Conservation (phyloP, 2,797 vertebrate species). For the Pangasius krempfi region DNA sequence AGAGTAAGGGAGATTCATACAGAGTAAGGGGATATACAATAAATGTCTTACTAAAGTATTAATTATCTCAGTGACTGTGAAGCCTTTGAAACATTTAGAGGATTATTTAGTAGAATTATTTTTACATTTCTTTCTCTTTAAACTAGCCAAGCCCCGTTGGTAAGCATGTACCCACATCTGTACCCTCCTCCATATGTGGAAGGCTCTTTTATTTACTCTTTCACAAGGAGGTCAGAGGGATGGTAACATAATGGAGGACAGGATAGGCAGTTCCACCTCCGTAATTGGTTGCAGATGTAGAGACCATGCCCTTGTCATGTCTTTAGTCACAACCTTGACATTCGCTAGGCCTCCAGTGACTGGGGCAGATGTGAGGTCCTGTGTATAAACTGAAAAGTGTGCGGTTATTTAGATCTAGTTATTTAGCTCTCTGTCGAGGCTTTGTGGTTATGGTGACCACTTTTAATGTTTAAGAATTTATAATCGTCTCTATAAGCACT, state of each 20-base stretch:
- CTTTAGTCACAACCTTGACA: constrained; percentile 55
- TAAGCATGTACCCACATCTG: constrained; percentile 68
- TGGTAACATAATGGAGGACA: constrained; percentile 63
- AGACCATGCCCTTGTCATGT: constrained; percentile 58
- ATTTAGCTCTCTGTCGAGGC: constrained; percentile 11
- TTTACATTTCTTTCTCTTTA: constrained; percentile 48
- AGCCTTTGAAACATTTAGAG: not conserved
- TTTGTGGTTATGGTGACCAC: not conserved
- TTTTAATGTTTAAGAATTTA: constrained; percentile 8
- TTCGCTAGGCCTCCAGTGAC: constrained; percentile 44
- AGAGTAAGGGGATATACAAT: not conserved
- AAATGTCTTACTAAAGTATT: not conserved
- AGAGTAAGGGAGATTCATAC: too few relatives aligned
- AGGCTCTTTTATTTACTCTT: constrained; percentile 48
- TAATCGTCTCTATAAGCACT: constrained; percentile 2
- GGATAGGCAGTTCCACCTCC: constrained; percentile 65
- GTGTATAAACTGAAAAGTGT: constrained; percentile 20
- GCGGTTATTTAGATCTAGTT: constrained; percentile 29
- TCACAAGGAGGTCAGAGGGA: constrained; percentile 59
- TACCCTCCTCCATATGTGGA: constrained; percentile 63
- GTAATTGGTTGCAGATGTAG: constrained; percentile 76
- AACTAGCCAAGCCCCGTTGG: constrained; percentile 51
- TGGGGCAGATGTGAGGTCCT: constrained; percentile 34
- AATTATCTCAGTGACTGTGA: not conserved
- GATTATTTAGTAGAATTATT: constrained; percentile 3